Base-by-base conservation (phyloP, 2,113 vertebrate genomes). In the Dipodomys spectabilis region DNA sequence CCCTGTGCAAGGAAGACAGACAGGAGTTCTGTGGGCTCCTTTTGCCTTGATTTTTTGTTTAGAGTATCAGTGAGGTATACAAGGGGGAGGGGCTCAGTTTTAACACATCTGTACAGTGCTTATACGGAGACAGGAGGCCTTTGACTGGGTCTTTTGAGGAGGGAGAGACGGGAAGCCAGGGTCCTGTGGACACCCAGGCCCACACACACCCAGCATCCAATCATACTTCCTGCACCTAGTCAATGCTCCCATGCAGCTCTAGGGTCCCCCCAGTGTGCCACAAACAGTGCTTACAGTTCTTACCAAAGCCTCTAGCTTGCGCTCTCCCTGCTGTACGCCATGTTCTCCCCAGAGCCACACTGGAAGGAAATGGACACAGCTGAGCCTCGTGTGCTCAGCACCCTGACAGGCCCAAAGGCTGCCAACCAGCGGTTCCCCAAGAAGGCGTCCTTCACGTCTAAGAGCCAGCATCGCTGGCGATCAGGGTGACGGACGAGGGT, bases 261-360 rank as follows among this genome's bases (percentile, higher is more conserved):
- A 30, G 2, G 15, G 0, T 25, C 69, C 19, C 16, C 5, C 45
- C 15, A 20, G 3, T 23, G 1, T 4, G 19, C 10, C 4, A 6
- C 22, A 57, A 25, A 7, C 4, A 25, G 20, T 4, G 32, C 19
- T 11, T 0, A 4, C 0, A 3, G 2, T 2, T 10, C 18, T 44
- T 0, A 1, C 23, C 13, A 3, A 27, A 28, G 22, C 2, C 16
- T 20, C 0, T 30, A 0, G 27, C 32, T 75, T 19, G 3, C n/a
- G 0, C 20, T 2, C 1, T 3, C 6, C 10, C 27, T 32, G 45
- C 74, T 77, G 84, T 92, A n/a, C 2, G 18, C 75, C 65, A 13
- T n/a, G 32, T 4, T 12, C 30, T n/a, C 64, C 94, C 90, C 65
- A 94, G 85, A 94, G 67, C 90, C 71, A 62, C 74, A 16, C 87